Conservation (phyloP, 2,113 vertebrate species). For the Menidia beryllina region DNA sequence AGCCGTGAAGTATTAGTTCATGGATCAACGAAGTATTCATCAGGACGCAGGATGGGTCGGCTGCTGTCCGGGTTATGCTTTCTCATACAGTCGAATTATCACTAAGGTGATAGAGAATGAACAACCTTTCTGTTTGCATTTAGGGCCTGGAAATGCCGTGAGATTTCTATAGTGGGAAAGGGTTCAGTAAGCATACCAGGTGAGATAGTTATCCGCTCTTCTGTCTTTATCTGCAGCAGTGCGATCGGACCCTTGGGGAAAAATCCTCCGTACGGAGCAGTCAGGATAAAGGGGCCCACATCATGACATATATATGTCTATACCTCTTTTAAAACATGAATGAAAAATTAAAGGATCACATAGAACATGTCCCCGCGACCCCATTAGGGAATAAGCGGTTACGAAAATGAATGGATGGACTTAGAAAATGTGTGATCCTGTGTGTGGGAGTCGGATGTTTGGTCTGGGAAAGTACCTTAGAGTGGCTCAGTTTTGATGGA, state of each 20-base stretch:
- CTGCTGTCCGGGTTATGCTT: slow-evolving; percentile 8
- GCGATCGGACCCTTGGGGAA: neutral
- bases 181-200: neutral
- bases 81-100: neutral
- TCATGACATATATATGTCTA: neutral
- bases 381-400: too few relatives aligned
- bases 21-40: slow-evolving; percentile 14
- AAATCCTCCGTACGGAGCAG: neutral
- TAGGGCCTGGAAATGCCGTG: neutral
- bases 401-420: too few relatives aligned
- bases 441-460: neutral
- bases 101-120: neutral
- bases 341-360: neutral
- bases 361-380: too few relatives aligned
- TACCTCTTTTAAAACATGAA: neutral
- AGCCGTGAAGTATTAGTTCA: neutral
- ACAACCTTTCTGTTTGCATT: neutral
- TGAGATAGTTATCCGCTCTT: neutral
- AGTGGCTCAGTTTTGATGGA: neutral
- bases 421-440: too few relatives aligned
- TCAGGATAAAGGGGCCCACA: neutral
- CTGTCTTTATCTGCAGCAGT: neutral
- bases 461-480: neutral
- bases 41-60: neutral
- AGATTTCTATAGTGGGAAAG: neutral